Evolutionary conservation across 2,888 invertebrate genomes (phyloP).

Genomic region (Andricus curvator): DNA sequence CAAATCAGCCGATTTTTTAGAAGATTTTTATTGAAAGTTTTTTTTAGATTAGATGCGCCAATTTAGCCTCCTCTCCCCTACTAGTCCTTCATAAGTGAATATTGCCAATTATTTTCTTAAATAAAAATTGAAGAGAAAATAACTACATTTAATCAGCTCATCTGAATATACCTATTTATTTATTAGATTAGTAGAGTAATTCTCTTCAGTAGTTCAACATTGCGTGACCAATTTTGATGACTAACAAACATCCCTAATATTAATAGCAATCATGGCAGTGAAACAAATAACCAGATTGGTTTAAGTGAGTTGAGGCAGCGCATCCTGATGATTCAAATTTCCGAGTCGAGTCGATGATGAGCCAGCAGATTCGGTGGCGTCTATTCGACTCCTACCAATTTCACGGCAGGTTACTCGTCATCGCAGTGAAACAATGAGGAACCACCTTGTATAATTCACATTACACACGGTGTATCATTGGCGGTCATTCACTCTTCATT

Average conservation of each 20-base stretch:
- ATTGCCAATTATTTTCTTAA: background rate
- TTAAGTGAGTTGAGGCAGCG: constrained; percentile 27
- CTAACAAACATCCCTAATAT: constrained; percentile 17
- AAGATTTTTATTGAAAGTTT: too few relatives aligned
- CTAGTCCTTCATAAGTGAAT: background rate
- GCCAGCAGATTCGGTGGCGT: constrained; percentile 70
- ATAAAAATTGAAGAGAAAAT: background rate
- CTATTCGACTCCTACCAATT: constrained; percentile 75
- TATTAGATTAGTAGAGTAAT: constrained; percentile 7
- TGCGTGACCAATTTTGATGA: constrained; percentile 33
- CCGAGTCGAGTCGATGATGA: constrained; percentile 68
- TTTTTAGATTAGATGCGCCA: too few relatives aligned
- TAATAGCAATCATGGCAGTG: constrained; percentile 15
- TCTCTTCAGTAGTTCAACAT: background rate
- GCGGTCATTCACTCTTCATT: constrained; percentile 56
- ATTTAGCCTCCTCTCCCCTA: too few relatives aligned
- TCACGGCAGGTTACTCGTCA: constrained; percentile 75
- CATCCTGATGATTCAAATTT: constrained; percentile 49
- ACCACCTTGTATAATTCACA: constrained; percentile 66
- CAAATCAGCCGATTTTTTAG: too few relatives aligned
- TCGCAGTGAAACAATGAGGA: constrained; percentile 73
- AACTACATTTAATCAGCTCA: background rate
- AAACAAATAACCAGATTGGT: constrained; percentile 31
- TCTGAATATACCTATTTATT: background rate
- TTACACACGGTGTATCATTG: constrained; percentile 65